Conservation (phyloP, 2,888 invertebrate species). For the Norana najaformis region DNA sequence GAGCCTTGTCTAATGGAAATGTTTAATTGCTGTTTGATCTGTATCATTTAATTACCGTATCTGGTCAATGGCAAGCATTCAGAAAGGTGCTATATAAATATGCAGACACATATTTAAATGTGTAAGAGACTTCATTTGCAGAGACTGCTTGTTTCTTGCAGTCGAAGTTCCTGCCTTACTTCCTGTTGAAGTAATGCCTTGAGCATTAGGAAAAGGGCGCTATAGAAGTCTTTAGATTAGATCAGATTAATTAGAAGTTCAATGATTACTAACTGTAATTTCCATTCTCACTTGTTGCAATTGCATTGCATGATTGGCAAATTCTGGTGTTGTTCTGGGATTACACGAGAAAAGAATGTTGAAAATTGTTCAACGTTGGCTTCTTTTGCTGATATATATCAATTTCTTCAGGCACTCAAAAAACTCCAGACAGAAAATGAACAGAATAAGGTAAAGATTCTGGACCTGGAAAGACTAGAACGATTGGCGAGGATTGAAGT, state of each 20-base stretch:
- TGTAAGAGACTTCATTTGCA: background rate
- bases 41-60: background rate
- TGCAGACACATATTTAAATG: background rate
- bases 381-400: background rate
- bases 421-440: background rate
- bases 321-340: background rate
- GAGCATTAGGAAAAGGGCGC: too few species aligned
- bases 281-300: too few species aligned
- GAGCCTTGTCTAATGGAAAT: background rate
- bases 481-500: background rate
- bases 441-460: background rate
- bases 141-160: too few species aligned
- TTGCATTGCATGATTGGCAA: too few species aligned
- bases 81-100: background rate
- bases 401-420: background rate
- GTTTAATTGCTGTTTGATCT: background rate
- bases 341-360: background rate
- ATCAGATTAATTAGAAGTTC: too few species aligned
- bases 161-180: too few species aligned
- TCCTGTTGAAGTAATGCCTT: too few species aligned
- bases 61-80: background rate
- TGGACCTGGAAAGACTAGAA: background rate
- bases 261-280: too few species aligned
- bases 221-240: too few species aligned
- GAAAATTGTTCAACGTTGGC: background rate